These are phyloP conservation scores for Holacanthella duospinosa DNA, from an alignment of 2,888 invertebrate genomes.

Conservation along the genomic window DNA sequence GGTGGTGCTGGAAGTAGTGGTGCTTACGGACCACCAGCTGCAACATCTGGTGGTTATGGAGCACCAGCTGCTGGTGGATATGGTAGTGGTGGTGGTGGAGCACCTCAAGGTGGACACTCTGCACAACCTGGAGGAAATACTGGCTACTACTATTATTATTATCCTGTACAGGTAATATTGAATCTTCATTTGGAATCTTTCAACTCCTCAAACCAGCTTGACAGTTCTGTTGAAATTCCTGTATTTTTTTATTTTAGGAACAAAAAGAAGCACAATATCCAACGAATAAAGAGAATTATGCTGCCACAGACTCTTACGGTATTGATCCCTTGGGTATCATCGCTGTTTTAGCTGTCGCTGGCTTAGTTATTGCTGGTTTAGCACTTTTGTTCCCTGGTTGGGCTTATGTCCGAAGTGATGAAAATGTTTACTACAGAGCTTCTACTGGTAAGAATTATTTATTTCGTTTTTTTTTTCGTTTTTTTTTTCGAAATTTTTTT, in stretches of 20 bases:
- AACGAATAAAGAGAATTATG: conserved; percentile 33
- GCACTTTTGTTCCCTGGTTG: conserved; percentile 38
- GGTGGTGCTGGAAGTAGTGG: conserved; percentile 8
- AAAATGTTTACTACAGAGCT: conserved; percentile 38
- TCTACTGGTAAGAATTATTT: conserved; percentile 27
- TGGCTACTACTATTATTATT: conserved; percentile 38
- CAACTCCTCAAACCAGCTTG: not conserved
- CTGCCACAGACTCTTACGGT: conserved; percentile 37
- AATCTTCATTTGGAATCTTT: too few species aligned
- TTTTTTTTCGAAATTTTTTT: not conserved
- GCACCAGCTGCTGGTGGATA: conserved; percentile 7
- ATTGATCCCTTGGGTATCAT: conserved; percentile 38
- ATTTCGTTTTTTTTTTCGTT: too few species aligned
- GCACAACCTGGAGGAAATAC: conserved; percentile 25
- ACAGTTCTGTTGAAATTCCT: not conserved
- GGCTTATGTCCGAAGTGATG: conserved; percentile 38
- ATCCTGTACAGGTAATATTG: conserved; percentile 35
- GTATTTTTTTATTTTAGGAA: conserved; percentile 16
- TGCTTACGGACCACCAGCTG: conserved; percentile 26
- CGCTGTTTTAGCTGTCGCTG: conserved; percentile 36
- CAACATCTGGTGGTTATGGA: conserved; percentile 20
- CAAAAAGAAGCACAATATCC: conserved; percentile 25
- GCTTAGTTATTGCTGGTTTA: conserved; percentile 37
- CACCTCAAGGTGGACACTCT: conserved; percentile 6
- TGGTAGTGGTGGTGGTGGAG: not conserved